A percentile compares a stretch with the other conserved stretches of the same genome.
These are phyloP conservation scores for Chaetodon trifascialis DNA, from an alignment of 2,113 vertebrate species.

Conservation along the genomic window DNA sequence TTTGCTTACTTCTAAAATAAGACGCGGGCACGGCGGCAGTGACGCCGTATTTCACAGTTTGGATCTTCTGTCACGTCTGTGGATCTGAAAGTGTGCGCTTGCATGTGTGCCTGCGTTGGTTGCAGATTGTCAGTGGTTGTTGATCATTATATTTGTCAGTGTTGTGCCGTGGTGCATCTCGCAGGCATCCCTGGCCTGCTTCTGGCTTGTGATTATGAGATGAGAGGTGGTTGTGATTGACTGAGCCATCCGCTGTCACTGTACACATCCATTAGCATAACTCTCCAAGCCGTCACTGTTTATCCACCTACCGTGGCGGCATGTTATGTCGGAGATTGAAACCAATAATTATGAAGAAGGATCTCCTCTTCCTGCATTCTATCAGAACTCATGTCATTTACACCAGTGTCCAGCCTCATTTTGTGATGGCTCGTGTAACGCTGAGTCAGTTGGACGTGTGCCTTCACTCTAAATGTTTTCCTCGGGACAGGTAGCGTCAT, in stretches of 20 bases:
- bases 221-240: conserved; percentile 81
- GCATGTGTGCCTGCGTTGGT: conserved; percentile 1
- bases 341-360: conserved; percentile 72
- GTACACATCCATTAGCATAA: conserved; percentile 75
- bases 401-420: conserved; percentile 67
- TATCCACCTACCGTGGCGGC: conserved; percentile 42
- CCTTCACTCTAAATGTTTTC: conserved; percentile 59
- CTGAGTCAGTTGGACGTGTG: conserved; percentile 58
- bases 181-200: conserved; percentile 75
- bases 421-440: conserved; percentile 31
- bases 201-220: conserved; percentile 78
- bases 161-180: conserved; percentile 55
- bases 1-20: conserved; percentile 58
- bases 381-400: conserved; percentile 67
- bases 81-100: conserved; percentile 39
- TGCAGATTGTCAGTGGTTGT: conserved; percentile 62
- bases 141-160: conserved; percentile 73
- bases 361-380: conserved; percentile 51
- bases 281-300: conserved; percentile 59
- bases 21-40: conserved; percentile 33
- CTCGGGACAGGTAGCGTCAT: conserved; percentile 48
- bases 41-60: conserved; percentile 15
- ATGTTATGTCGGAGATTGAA: conserved; percentile 51
- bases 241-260: conserved; percentile 77
- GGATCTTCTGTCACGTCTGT: conserved; percentile 39